Evolutionary conservation across 1,140 invertebrate genomes (phyloP), one percentile per base, ranked within the genome.

Genomic region (Sinonovacula constricta): DNA sequence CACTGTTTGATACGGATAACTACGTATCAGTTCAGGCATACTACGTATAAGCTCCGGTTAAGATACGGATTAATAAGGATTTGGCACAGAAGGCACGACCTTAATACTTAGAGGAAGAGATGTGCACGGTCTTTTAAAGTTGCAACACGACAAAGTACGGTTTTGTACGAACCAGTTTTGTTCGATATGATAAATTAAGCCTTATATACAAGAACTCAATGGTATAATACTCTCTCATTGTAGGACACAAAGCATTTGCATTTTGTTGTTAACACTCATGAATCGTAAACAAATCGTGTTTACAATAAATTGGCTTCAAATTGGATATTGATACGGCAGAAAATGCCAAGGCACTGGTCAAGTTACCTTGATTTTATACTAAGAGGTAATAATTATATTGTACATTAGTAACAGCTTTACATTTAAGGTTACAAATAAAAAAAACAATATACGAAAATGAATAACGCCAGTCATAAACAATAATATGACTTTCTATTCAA

Each of bases 321-420:
- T 30, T 2, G 65, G 65, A 67, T 34, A 67, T 67, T 39, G 45
- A 67, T 49, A 39, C 49, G 0, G 65, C 65, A 49, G 10, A 49
- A 22, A 39, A 49, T 15, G 26, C 10, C 33, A 67, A n/a, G 39
- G 65, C n/a, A 28, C 7, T 67, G 33, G n/a, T 67, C 28, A 18
- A 67, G 65, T 26, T 67, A 39, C n/a, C 33, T 49, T 15, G 65
- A 67, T 18, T 7, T 45, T 26, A 49, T 18, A 67, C 33, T 12
- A 22, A 67, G 65, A 67, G 65, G 39, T 39, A 34, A 49, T 34
- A 45, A 45, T 45, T 45, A 45, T 45, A 45, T 45, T 18, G 7
- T 45, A 45, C 39, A 45, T 45, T 45, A 45, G 39, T 45, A 45
- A 45, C 7, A 45, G 39, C 39, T 45, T 45, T 45, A 45, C 39